These are phyloP conservation scores for Eristalis intricaria DNA, from an alignment of 2,888 invertebrate species.

Conservation along the genomic window DNA sequence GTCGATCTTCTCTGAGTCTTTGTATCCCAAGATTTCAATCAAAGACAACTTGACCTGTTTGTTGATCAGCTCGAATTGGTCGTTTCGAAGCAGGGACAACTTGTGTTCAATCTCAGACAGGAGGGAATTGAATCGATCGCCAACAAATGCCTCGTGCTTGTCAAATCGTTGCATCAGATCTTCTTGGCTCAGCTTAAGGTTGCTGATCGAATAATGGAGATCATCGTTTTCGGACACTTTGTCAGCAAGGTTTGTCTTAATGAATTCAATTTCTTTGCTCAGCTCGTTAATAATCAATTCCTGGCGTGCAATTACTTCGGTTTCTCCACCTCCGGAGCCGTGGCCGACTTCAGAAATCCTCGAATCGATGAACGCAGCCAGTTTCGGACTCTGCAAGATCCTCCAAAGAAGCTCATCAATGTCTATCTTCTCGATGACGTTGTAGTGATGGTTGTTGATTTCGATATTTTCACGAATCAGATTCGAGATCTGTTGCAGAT, in stretches of 20 bases:
- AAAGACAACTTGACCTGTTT: slow-evolving; percentile 83
- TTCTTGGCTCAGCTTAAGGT: slow-evolving; percentile 76
- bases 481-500: slow-evolving; percentile 79
- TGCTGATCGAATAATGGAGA: slow-evolving; percentile 77
- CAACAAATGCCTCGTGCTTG: slow-evolving; percentile 76
- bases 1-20: slow-evolving; percentile 81
- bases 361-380: slow-evolving; percentile 76
- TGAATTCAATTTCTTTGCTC: slow-evolving; percentile 83
- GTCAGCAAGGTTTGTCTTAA: slow-evolving; percentile 83
- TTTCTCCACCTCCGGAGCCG: slow-evolving; percentile 69
- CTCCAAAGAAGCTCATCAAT: slow-evolving; percentile 78
- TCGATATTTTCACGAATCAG: slow-evolving; percentile 77
- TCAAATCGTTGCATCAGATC: slow-evolving; percentile 76
- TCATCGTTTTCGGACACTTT: slow-evolving; percentile 81
- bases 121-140: slow-evolving; percentile 76
- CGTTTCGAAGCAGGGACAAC: slow-evolving; percentile 75
- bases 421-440: slow-evolving; percentile 77
- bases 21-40: slow-evolving; percentile 82
- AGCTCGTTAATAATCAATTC: slow-evolving; percentile 83
- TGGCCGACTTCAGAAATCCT: slow-evolving; percentile 77
- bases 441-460: slow-evolving; percentile 76
- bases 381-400: slow-evolving; percentile 78
- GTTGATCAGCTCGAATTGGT: slow-evolving; percentile 83
- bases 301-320: slow-evolving; percentile 77
- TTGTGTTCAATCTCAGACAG: slow-evolving; percentile 78